Evolutionary conservation across 2,797 vertebrate species (phyloP).

Genomic region (Coregonus sp.): DNA sequence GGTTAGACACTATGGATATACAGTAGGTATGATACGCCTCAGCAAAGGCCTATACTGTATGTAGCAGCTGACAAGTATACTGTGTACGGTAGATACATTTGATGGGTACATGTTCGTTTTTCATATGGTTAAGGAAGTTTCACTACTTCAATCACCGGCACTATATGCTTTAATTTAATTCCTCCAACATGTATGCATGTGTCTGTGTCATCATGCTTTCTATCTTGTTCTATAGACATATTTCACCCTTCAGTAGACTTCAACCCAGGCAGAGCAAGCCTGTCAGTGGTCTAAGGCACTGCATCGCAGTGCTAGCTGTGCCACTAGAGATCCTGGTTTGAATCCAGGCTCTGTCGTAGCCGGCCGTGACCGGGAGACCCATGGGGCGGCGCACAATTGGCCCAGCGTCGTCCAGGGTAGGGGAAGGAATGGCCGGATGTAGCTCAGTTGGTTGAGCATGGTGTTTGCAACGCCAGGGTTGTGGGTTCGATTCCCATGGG

Average conservation of each 20-base stretch:
- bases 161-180: background rate
- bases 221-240: background rate
- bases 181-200: background rate
- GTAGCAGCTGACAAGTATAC: background rate
- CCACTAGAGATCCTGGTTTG: too few species aligned
- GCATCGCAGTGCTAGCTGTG: too few species aligned
- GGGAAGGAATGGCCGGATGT: too few species aligned
- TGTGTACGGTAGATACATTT: background rate
- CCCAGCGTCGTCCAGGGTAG: too few species aligned
- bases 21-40: background rate
- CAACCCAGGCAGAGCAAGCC: background rate
- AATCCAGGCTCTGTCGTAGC: too few species aligned
- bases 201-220: background rate
- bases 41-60: background rate
- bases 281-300: background rate
- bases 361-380: too few species aligned
- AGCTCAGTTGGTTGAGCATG: too few species aligned
- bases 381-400: too few species aligned
- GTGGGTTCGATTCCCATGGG: too few species aligned
- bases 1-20: background rate
- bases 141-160: background rate
- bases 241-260: background rate
- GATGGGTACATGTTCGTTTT: background rate
- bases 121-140: background rate
- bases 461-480: too few species aligned